phyloP scores from a whole-genome alignment of 30 jellyfish, hydroid and myxozoan genomes.

The Rhopilema esculentum region DNA sequence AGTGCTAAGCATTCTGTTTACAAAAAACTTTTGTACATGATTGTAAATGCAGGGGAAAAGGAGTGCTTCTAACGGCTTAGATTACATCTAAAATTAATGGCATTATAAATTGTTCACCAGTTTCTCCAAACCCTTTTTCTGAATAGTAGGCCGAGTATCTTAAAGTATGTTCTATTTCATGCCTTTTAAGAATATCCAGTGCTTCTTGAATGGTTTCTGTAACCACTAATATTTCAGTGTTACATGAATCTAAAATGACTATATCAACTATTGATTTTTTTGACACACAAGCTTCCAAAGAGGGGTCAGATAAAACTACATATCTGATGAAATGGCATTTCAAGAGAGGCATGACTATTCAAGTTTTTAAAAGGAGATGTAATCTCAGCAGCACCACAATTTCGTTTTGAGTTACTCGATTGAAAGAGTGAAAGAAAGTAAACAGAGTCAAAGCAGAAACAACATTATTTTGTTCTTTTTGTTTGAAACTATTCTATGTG shows the following conservation, averaged over 20 bases:
- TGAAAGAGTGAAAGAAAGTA: not conserved
- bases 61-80: not conserved
- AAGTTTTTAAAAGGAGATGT: not conserved
- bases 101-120: not conserved
- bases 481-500: not conserved
- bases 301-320: not conserved
- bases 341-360: not conserved
- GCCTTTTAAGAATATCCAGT: slow-evolving; percentile 20
- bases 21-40: not conserved
- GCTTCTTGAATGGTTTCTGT: slow-evolving; percentile 24
- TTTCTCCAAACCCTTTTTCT: slow-evolving; percentile 24
- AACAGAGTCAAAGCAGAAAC: not conserved
- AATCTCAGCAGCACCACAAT: not conserved
- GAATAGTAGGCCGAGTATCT: slow-evolving; percentile 8
- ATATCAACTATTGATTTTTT: not conserved
- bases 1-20: not conserved
- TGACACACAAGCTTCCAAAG: not conserved
- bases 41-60: not conserved
- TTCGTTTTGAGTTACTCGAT: not conserved
- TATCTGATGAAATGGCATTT: not conserved
- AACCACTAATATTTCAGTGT: not conserved
- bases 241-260: not conserved
- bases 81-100: not conserved
- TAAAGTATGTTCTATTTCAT: slow-evolving; percentile 20
- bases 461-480: not conserved